Percentiles rank a stretch among this genome's conserved stretches.
phyloP scores from a whole-genome alignment of 1,140 invertebrate species.

The Diuraphis noxia region DNA sequence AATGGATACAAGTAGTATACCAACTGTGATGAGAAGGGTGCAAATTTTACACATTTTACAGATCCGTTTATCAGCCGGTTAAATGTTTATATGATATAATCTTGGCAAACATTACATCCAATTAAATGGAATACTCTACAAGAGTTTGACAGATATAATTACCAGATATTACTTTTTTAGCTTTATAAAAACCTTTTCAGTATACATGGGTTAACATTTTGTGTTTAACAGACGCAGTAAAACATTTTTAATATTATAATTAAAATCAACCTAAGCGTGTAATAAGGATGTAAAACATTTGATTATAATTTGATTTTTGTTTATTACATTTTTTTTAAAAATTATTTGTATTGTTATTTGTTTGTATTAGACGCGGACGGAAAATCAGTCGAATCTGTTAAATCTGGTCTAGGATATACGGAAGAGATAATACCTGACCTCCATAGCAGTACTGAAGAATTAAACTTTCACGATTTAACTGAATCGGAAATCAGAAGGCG shows the following conservation, averaged over 20 bases:
- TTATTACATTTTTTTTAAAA: too few relatives aligned
- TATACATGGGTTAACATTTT: background rate
- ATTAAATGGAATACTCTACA: slow-evolving; percentile 20
- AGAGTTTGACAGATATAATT: slow-evolving; percentile 5
- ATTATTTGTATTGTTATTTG: background rate
- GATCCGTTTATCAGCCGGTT: slow-evolving; percentile 8
- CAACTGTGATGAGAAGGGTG: background rate
- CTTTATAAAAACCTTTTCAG: background rate
- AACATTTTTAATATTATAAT: slow-evolving; percentile 6
- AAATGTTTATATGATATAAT: slow-evolving; percentile 23
- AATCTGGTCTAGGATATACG: slow-evolving; percentile 58
- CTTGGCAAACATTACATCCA: slow-evolving; percentile 32
- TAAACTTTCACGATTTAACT: slow-evolving; percentile 74
- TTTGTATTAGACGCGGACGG: slow-evolving; percentile 52
- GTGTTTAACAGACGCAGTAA: background rate
- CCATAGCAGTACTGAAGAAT: slow-evolving; percentile 81
- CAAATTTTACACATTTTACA: background rate
- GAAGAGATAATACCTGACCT: slow-evolving; percentile 72
- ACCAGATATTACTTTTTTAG: slow-evolving; percentile 12
- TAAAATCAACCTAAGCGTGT: background rate
- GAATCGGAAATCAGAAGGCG: slow-evolving; percentile 61
- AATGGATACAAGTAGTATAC: background rate
- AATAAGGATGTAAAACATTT: background rate
- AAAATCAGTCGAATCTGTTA: slow-evolving; percentile 55
- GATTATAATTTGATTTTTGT: slow-evolving; percentile 1